phyloP scores from a whole-genome alignment of 92 coral and sea anemone genomes.

The Actinostola sp. region DNA sequence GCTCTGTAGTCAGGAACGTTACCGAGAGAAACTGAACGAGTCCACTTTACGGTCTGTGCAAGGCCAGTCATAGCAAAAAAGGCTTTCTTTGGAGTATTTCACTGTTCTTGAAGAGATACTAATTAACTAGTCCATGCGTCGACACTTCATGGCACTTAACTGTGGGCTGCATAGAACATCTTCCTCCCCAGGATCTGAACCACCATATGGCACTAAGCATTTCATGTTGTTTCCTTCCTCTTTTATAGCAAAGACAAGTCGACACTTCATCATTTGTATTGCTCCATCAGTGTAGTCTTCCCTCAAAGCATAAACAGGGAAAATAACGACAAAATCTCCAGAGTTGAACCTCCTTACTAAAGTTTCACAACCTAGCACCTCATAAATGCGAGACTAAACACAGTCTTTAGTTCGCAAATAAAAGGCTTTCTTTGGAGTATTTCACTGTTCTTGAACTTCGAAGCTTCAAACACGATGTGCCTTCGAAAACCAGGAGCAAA shows the following conservation, averaged over 20 bases:
- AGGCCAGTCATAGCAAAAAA: too few relatives aligned
- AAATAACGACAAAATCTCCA: conserved; percentile 37
- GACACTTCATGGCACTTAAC: too few relatives aligned
- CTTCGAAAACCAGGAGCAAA: too few relatives aligned
- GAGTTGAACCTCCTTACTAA: conserved; percentile 38
- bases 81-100: conserved; percentile 26
- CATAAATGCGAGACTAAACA: conserved; percentile 16
- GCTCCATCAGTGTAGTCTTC: not conserved
- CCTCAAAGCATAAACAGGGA: conserved; percentile 23
- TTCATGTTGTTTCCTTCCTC: conserved; percentile 33
- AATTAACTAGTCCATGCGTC: too few relatives aligned
- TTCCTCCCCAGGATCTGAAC: conserved; percentile 46
- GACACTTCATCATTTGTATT: not conserved
- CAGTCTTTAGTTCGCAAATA: conserved; percentile 23
- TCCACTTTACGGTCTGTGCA: conserved; percentile 47
- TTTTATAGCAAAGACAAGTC: conserved; percentile 26
- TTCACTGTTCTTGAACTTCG: conserved; percentile 14
- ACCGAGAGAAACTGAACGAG: conserved; percentile 23
- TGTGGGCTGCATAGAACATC: conserved; percentile 25
- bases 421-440: conserved; percentile 18
- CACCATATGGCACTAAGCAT: conserved; percentile 49
- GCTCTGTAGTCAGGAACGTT: conserved; percentile 11
- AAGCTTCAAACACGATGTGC: too few relatives aligned
- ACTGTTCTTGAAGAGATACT: not conserved
- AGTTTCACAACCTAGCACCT: conserved; percentile 12